phyloP scores from a whole-genome alignment of 2,797 vertebrate genomes.

The Darevskia mixta region DNA sequence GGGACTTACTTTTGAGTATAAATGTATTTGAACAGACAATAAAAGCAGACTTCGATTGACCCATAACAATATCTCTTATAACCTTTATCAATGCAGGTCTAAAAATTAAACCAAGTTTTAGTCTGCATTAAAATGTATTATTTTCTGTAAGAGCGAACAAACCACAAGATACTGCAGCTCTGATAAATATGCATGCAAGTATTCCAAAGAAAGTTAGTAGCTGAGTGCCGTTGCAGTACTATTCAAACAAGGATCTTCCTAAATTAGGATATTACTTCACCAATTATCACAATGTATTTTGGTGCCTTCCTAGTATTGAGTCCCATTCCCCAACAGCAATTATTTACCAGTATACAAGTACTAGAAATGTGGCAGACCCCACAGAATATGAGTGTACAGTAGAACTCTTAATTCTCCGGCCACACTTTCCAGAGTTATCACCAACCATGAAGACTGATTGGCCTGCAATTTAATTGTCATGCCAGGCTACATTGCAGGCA shows the following conservation, averaged over 20 bases:
- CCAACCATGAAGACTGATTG: neutral
- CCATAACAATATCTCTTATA: neutral
- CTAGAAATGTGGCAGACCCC: neutral
- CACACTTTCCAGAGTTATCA: neutral
- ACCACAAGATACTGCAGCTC: neutral
- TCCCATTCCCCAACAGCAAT: neutral
- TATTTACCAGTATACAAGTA: neutral
- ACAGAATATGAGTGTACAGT: neutral
- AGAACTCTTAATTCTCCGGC: neutral
- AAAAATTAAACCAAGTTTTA: neutral
- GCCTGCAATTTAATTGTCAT: neutral
- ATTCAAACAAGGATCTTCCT: neutral
- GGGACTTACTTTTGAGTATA: neutral
- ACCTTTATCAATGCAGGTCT: neutral
- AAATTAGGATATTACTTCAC: neutral
- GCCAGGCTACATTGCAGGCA: neutral
- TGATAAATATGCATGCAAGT: neutral
- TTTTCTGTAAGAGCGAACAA: neutral
- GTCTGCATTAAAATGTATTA: neutral
- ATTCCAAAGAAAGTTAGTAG: neutral
- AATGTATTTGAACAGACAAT: neutral
- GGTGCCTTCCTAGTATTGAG: neutral
- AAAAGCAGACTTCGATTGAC: neutral
- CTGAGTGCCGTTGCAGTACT: neutral
- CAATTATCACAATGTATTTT: neutral